phyloP scores from a whole-genome alignment of 2,888 invertebrate genomes.

The Mythimna impura region DNA sequence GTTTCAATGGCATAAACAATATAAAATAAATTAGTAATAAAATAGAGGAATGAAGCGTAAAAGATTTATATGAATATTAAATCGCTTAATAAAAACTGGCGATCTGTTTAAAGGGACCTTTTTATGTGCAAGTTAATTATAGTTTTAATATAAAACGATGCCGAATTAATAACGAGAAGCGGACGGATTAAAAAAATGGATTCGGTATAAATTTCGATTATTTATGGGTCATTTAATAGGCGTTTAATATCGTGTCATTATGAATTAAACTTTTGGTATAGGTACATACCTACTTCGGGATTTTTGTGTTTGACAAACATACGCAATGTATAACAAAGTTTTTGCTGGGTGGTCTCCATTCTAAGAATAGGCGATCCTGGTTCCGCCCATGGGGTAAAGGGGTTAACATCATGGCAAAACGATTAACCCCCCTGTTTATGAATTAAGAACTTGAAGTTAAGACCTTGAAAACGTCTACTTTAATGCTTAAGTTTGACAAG shows the following conservation, averaged over 20 bases:
- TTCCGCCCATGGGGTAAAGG: not conserved
- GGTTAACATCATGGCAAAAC: not conserved
- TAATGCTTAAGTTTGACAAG: not conserved
- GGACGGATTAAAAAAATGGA: conserved; percentile 85
- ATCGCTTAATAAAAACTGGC: conserved; percentile 81
- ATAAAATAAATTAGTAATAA: conserved; percentile 78
- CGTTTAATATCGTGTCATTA: conserved; percentile 79
- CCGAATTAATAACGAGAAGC: conserved; percentile 85
- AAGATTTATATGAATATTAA: conserved; percentile 84
- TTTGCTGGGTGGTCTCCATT: conserved; percentile 43
- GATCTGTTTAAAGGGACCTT: conserved; percentile 81
- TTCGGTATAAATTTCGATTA: conserved; percentile 86
- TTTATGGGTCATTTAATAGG: conserved; percentile 84
- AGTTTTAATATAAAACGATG: conserved; percentile 87
- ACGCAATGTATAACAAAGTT: not conserved
- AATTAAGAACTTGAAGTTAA: not conserved
- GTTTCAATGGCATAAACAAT: conserved; percentile 64
- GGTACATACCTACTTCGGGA: conserved; percentile 25
- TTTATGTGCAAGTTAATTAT: conserved; percentile 88
- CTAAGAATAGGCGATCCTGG: conserved; percentile 18
- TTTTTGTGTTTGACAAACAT: conserved; percentile 15
- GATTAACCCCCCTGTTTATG: not conserved
- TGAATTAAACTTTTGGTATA: conserved; percentile 61
- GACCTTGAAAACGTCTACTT: not conserved
- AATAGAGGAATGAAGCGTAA: conserved; percentile 80